phyloP scores from a whole-genome alignment of 2,888 invertebrate genomes.

The Aporophyla lueneburgensis region DNA sequence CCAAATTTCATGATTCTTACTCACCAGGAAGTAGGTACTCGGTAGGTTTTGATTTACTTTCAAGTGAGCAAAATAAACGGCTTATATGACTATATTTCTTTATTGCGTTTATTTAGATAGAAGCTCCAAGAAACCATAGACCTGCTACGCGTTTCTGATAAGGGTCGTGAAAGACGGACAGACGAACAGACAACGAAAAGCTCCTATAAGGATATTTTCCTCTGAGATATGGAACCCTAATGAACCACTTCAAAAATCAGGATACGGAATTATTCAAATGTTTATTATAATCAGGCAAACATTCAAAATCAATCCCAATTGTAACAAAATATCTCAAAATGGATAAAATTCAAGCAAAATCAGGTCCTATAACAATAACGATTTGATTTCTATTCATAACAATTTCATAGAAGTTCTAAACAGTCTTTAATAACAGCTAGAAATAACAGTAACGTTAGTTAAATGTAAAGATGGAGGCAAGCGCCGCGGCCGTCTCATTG shows the following conservation, averaged over 20 bases:
- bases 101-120: no score
- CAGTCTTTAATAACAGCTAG: slow-evolving; percentile 55
- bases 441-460: slow-evolving; percentile 69
- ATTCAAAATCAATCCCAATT: background rate
- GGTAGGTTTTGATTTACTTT: no score
- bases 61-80: no score
- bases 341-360: background rate
- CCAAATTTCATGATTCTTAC: no score
- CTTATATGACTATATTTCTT: no score
- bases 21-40: no score
- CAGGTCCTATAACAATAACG: slow-evolving; percentile 13
- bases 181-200: no score
- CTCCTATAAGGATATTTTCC: no score
- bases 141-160: no score
- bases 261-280: background rate
- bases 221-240: no score
- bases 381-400: slow-evolving; percentile 44
- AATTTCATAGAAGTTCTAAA: slow-evolving; percentile 35
- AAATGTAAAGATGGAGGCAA: slow-evolving; percentile 69
- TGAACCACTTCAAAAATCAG: background rate
- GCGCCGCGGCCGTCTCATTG: slow-evolving; percentile 71
- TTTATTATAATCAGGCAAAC: background rate
- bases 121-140: no score
- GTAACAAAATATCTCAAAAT: background rate
- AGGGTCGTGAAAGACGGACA: no score